These are phyloP conservation scores for Trididemnum miniatum DNA, from an alignment of 23 tunicate genomes.

Conservation along the genomic window DNA sequence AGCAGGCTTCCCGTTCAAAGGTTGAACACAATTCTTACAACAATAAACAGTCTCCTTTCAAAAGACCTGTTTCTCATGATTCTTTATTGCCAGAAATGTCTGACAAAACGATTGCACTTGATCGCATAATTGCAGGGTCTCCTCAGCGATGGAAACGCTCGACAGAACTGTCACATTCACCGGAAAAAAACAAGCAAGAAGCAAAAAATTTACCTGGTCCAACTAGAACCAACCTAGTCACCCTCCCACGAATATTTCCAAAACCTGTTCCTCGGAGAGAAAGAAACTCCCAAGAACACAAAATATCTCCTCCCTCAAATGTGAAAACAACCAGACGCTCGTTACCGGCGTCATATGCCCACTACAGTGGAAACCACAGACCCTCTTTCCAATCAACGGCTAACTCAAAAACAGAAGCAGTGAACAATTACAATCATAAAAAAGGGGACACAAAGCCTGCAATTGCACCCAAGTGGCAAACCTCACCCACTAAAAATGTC, in stretches of 20 bases:
- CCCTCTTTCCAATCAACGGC: background rate
- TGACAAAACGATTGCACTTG: background rate
- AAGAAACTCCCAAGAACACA: background rate
- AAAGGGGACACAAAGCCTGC: background rate
- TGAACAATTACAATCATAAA: background rate
- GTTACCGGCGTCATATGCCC: background rate
- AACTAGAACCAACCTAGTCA: background rate
- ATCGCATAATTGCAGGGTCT: background rate
- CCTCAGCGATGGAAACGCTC: background rate
- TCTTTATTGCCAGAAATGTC: background rate
- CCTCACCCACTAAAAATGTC: background rate
- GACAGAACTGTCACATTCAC: background rate
- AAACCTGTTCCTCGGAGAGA: background rate
- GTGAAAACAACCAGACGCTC: background rate
- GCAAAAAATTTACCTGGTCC: background rate
- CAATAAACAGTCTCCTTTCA: background rate
- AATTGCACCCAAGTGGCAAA: background rate
- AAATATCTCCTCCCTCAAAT: background rate
- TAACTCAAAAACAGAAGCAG: background rate
- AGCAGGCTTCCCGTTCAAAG: background rate
- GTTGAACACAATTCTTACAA: background rate
- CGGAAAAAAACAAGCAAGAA: background rate
- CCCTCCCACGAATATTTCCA: background rate
- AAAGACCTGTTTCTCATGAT: conserved; percentile 17
- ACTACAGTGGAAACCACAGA: background rate